A percentile compares a stretch with the other conserved stretches of the same genome.
These are phyloP conservation scores for Peromyscus eremicus DNA, from an alignment of 2,797 vertebrate genomes.

Conservation along the genomic window DNA sequence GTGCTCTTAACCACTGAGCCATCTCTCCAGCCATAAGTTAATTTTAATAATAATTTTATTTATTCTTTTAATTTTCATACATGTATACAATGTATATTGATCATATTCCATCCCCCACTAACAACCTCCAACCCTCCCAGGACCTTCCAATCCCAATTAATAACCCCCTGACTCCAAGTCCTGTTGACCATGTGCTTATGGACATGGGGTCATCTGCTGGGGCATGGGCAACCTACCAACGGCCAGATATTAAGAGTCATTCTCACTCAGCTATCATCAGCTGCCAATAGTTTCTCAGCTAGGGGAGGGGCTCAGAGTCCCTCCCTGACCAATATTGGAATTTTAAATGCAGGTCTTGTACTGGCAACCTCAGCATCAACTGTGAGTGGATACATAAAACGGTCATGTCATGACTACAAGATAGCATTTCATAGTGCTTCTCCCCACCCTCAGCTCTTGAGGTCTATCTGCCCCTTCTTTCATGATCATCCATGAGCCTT, in stretches of 20 bases:
- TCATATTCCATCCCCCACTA: not conserved
- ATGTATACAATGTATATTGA: not conserved
- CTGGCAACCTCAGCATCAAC: not conserved
- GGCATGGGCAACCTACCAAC: not conserved
- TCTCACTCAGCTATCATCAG: not conserved
- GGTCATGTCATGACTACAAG: not conserved
- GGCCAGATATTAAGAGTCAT: not conserved
- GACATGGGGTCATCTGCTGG: not conserved
- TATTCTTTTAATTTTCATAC: not conserved
- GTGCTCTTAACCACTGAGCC: not conserved
- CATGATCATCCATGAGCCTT: not conserved
- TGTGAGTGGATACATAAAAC: not conserved
- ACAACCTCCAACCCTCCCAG: no score
- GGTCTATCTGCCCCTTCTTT: not conserved
- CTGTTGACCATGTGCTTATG: not conserved
- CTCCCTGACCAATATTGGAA: not conserved
- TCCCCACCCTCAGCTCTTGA: not conserved
- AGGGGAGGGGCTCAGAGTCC: not conserved
- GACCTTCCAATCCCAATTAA: not conserved
- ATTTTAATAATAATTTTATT: not conserved
- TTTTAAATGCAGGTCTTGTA: not conserved
- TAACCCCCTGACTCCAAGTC: not conserved
- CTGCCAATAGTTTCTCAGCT: not conserved
- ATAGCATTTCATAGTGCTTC: not conserved
- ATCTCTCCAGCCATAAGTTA: not conserved